Conservation (phyloP, 23 tunicate species). For the Corella eumyota region DNA sequence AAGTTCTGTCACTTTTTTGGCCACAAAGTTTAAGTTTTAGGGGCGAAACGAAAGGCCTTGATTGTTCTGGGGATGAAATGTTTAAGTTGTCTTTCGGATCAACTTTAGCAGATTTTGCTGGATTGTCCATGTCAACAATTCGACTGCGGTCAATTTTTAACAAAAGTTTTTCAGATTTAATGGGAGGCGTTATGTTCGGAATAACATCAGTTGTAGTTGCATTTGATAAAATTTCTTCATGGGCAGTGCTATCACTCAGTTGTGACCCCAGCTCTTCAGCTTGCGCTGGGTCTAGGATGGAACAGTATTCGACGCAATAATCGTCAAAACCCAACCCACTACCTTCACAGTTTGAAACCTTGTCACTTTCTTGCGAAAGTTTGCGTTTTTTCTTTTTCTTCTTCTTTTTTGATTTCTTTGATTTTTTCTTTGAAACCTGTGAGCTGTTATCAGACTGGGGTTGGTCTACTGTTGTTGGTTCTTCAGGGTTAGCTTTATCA, state of each 20-base stretch:
- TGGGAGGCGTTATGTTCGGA: too few relatives aligned
- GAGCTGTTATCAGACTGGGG: too few relatives aligned
- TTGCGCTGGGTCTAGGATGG: constrained; percentile 4
- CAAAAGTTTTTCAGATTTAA: constrained; percentile 1
- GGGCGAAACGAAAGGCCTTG: constrained; percentile 14
- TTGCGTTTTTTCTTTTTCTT: constrained; percentile 46
- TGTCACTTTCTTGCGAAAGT: constrained; percentile 3
- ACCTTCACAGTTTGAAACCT: background rate
- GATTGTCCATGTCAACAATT: background rate
- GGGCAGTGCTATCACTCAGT: too few relatives aligned
- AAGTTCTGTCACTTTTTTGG: constrained; percentile 32
- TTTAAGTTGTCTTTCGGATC: background rate
- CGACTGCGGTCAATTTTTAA: constrained; percentile 24
- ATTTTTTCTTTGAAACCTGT: constrained; percentile 33
- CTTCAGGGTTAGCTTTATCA: too few relatives aligned
- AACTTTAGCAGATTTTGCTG: background rate
- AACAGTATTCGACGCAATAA: constrained; percentile 32
- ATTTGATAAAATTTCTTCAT: too few relatives aligned
- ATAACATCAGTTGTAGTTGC: too few relatives aligned
- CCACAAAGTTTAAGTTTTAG: constrained; percentile 39
- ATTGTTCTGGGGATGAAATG: constrained; percentile 3
- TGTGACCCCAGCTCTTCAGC: background rate
- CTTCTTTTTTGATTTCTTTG: too few relatives aligned
- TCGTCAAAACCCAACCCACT: constrained; percentile 12
- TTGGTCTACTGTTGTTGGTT: too few relatives aligned